A percentile compares a stretch with the other conserved stretches of the same genome.
phyloP scores from a whole-genome alignment of 2,113 vertebrate genomes.

The Brienomyrus longianalis region DNA sequence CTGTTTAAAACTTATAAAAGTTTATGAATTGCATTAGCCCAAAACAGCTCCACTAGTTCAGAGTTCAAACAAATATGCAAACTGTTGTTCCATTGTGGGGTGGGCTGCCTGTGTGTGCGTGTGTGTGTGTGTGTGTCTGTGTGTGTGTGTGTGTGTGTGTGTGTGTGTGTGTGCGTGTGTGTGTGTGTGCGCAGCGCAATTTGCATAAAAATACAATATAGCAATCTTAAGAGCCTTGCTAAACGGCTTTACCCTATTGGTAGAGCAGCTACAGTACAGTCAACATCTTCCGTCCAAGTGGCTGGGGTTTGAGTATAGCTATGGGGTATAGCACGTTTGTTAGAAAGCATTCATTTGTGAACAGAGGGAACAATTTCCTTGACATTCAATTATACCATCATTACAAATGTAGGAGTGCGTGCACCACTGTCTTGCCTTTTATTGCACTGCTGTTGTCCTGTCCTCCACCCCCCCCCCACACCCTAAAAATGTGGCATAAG shows the following conservation, averaged over 20 bases:
- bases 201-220: not conserved
- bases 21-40: not conserved
- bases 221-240: not conserved
- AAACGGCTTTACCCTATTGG: not conserved
- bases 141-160: not conserved
- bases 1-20: not conserved
- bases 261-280: not conserved
- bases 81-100: no score
- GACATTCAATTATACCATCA: not conserved
- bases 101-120: not conserved
- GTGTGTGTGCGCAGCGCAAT: not conserved
- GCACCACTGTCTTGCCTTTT: not conserved
- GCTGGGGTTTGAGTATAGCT: not conserved
- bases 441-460: not conserved
- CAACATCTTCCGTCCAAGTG: not conserved
- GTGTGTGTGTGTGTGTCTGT: not conserved
- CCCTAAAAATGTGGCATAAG: not conserved
- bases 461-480: not conserved
- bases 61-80: no score
- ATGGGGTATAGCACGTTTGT: not conserved
- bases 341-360: not conserved
- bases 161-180: not conserved
- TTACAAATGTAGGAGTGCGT: not conserved
- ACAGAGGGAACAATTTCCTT: not conserved
- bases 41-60: not conserved